A percentile compares a stretch with the other conserved stretches of the same genome.
Evolutionary conservation across 2,888 invertebrate genomes (phyloP).

Genomic region (Machimus rusticus): DNA sequence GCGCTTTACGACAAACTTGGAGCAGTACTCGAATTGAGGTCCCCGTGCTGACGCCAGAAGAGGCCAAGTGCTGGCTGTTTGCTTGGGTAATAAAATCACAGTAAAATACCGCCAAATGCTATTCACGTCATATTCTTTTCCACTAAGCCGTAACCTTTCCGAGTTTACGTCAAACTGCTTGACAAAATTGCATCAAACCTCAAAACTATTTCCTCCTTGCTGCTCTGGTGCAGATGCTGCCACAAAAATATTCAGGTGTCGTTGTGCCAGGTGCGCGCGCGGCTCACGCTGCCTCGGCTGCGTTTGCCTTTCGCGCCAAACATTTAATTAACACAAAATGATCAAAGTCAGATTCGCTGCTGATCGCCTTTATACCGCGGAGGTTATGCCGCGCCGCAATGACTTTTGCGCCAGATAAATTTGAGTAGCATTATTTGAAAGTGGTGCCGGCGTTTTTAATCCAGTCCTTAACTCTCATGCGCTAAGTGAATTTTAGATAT

Average conservation of each 20-base stretch:
- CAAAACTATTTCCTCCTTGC: background rate
- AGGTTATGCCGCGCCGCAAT: background rate
- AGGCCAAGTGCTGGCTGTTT: background rate
- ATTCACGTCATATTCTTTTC: conserved; percentile 15
- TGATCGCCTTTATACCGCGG: background rate
- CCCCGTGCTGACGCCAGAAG: background rate
- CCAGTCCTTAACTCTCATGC: background rate
- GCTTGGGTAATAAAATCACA: conserved; percentile 21
- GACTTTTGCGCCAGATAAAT: background rate
- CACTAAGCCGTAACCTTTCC: background rate
- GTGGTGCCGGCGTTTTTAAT: background rate
- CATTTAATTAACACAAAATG: background rate
- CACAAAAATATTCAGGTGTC: background rate
- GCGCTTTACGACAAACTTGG: conserved; percentile 3
- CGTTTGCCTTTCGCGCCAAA: background rate
- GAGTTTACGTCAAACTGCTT: conserved; percentile 14
- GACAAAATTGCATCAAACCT: conserved; percentile 6
- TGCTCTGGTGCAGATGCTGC: background rate
- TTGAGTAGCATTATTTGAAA: background rate
- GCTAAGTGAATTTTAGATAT: background rate
- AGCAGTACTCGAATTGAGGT: background rate
- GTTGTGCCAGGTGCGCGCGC: background rate
- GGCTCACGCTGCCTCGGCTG: background rate
- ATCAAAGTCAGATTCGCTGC: background rate
- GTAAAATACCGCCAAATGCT: background rate